phyloP scores from a whole-genome alignment of 2,797 vertebrate species.

The Amblyopsis hoosieri region DNA sequence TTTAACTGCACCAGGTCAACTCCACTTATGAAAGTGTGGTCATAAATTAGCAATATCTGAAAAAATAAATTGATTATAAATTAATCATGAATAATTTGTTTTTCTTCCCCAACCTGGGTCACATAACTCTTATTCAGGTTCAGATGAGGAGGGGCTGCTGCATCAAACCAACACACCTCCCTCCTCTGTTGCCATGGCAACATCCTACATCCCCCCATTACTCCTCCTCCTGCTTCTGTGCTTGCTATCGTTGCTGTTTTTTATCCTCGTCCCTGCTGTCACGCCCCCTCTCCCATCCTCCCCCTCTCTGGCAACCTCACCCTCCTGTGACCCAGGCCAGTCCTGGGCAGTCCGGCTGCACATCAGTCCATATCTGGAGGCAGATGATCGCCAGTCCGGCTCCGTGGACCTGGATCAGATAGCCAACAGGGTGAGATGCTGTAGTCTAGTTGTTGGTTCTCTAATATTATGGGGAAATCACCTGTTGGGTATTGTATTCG shows the following conservation, averaged over 20 bases:
- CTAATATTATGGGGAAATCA: background rate
- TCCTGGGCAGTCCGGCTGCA: constrained; percentile 88
- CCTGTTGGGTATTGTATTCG: background rate
- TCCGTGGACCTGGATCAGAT: constrained; percentile 64
- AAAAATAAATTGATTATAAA: too few species aligned
- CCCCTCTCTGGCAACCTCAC: constrained; percentile 23
- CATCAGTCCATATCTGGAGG: constrained; percentile 21
- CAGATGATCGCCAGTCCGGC: constrained; percentile 42
- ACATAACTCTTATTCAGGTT: constrained; percentile 45
- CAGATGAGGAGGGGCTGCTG: constrained; percentile 67
- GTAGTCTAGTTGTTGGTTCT: background rate
- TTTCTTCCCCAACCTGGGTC: too few species aligned
- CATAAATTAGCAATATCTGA: too few species aligned
- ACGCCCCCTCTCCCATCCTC: constrained; percentile 22
- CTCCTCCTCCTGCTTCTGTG: constrained; percentile 57
- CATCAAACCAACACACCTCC: constrained; percentile 37
- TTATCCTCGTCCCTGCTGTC: constrained; percentile 48
- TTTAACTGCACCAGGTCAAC: too few species aligned
- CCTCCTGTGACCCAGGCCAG: constrained; percentile 64
- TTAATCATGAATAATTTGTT: too few species aligned
- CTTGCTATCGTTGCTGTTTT: constrained; percentile 50
- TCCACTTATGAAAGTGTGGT: background rate
- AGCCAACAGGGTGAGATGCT: constrained; percentile 59
- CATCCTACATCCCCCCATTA: constrained; percentile 51
- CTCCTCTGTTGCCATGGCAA: constrained; percentile 69